Evolutionary conservation across 2,888 invertebrate genomes (phyloP).

Genomic region (Fissipunctia ypsillon): DNA sequence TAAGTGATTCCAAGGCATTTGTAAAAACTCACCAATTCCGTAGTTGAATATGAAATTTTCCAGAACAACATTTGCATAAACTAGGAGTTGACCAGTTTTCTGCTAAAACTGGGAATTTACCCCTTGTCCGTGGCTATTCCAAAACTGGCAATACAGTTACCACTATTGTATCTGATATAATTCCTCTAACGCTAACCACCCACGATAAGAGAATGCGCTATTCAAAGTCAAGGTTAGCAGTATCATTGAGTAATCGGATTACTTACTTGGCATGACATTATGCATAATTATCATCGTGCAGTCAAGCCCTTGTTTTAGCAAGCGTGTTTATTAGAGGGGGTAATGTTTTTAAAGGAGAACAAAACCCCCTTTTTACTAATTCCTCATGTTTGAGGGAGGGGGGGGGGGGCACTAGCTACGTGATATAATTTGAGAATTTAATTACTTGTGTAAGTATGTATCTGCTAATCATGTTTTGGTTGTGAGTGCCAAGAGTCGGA

Average conservation of each 20-base stretch:
- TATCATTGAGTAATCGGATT: slow-evolving; percentile 40
- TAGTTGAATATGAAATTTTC: too few species aligned
- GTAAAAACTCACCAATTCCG: too few species aligned
- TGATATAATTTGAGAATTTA: slow-evolving; percentile 1
- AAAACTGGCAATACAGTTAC: neutral
- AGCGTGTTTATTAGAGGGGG: neutral
- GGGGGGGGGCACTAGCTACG: neutral
- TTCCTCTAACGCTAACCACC: neutral
- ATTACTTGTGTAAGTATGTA: neutral
- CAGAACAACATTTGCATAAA: neutral
- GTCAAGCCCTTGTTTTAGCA: neutral
- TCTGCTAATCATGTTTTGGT: slow-evolving; percentile 26
- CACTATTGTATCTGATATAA: neutral
- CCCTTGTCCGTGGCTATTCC: neutral
- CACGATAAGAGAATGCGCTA: slow-evolving; percentile 43
- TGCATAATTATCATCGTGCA: slow-evolving; percentile 16
- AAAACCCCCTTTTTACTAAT: neutral
- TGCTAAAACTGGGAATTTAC: too few species aligned
- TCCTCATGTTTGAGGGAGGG: too few species aligned
- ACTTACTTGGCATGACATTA: slow-evolving; percentile 44
- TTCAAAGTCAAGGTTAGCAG: slow-evolving; percentile 42
- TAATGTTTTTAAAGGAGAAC: neutral
- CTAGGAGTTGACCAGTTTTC: too few species aligned
- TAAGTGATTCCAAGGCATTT: neutral
- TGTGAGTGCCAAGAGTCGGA: slow-evolving; percentile 24